These are phyloP conservation scores for Sebastes diploproa DNA, from an alignment of 2,797 vertebrate species.

Conservation along the genomic window DNA sequence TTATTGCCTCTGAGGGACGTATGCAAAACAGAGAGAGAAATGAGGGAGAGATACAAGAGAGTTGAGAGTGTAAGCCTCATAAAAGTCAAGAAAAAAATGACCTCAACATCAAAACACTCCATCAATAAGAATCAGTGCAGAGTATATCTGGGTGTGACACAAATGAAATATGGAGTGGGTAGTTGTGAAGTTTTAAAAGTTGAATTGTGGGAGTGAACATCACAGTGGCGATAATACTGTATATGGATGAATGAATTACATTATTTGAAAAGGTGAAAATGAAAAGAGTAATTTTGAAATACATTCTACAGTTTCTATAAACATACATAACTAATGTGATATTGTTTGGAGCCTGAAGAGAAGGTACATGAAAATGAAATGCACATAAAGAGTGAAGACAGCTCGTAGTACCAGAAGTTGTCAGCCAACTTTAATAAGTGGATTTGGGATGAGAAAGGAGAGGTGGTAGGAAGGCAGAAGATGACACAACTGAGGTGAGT, in stretches of 20 bases:
- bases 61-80: constrained; percentile 17
- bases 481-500: not conserved
- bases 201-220: not conserved
- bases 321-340: not conserved
- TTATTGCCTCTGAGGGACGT: constrained; percentile 81
- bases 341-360: not conserved
- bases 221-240: not conserved
- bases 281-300: not conserved
- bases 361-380: not conserved
- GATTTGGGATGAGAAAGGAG: not conserved
- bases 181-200: not conserved
- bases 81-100: not conserved
- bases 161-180: not conserved
- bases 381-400: not conserved
- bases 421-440: not conserved
- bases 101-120: not conserved
- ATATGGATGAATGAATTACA: not conserved
- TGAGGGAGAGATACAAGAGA: constrained; percentile 49
- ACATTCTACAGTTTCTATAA: not conserved
- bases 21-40: constrained; percentile 57
- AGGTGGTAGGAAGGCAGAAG: not conserved
- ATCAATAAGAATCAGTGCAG: not conserved
- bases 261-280: not conserved
- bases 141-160: not conserved
- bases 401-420: not conserved